Evolutionary conservation across 2,797 vertebrate genomes (phyloP).

Genomic region (Notamacropus eugenii): DNA sequence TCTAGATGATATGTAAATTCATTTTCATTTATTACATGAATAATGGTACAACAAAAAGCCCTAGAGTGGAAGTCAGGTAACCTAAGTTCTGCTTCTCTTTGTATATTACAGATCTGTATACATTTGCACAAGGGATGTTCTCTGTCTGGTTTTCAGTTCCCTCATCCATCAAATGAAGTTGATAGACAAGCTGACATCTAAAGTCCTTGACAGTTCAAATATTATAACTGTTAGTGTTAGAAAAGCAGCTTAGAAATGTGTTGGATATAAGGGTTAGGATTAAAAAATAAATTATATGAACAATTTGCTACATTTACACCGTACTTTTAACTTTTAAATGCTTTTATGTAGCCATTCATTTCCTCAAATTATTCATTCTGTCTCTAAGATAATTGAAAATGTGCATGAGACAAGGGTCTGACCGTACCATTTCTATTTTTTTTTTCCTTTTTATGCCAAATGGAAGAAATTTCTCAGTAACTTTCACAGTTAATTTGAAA

Average conservation of each 20-base stretch:
- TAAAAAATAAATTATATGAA: background rate
- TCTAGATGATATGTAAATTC: background rate
- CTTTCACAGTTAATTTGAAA: constrained; percentile 15
- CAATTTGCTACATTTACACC: background rate
- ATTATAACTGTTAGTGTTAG: background rate
- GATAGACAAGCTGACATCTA: background rate
- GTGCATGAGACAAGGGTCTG: constrained; percentile 20
- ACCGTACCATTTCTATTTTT: constrained; percentile 10
- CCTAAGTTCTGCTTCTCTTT: background rate
- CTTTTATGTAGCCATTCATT: background rate
- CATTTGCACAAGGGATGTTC: background rate
- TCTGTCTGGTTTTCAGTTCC: background rate
- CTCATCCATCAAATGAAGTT: background rate
- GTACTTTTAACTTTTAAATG: background rate
- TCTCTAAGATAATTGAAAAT: constrained; percentile 33
- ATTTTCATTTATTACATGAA: background rate
- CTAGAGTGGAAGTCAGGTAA: background rate
- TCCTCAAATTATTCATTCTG: background rate
- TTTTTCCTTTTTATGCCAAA: constrained; percentile 23
- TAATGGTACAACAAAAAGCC: background rate
- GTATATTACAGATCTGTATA: background rate
- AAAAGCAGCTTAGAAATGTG: background rate
- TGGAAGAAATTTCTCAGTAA: constrained; percentile 31
- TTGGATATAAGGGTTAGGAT: background rate
- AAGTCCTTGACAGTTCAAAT: background rate